Base-by-base conservation (phyloP, 2,113 vertebrate genomes). In the Tapirus terrestris region DNA sequence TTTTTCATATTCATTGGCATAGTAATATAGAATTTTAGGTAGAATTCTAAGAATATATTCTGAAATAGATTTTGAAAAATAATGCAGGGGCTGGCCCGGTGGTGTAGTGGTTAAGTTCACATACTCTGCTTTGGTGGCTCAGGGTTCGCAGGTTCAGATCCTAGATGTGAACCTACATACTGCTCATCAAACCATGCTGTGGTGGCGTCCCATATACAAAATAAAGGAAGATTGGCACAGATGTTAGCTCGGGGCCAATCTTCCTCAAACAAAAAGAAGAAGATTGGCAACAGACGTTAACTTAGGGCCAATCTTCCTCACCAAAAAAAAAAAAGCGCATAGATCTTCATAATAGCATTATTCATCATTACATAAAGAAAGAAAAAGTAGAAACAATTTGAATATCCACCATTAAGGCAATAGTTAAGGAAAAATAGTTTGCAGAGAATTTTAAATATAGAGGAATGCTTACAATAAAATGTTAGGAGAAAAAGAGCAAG, bases 11-110 rank as follows among this genome's bases (percentile, higher is more conserved):
- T n/a, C 39, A 67, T 72, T 91, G 86, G 70, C 21, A 77, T 11
- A 91, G 36, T 85, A 89, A 90, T 39, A 92, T 29, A 72, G 77
- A 79, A 75, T 70, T 92, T 70, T 76, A 67, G 63, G 53, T 27
- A 86, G 68, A 84, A 65, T 73, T 89, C 89, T 83, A 97, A 97
- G 92, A 85, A 89, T 93, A 93, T 45, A 29, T 73, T 70, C 68
- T 94, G 70, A 96, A 92, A 89, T 48, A 70, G 58, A 76, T 93
- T 76, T 76, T 68, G 45, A 84, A 97, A 91, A 86, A 84, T 45
- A 75, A 96, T 81, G 36, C 18, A 48, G 48, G 48, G 48, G 9
- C 48, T 48, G 48, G 48, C 10, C 48, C 48, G 10, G 11, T 48
- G 48, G 48, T 11, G 10, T 10, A 48, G 48, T 48, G 48, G 48